These are phyloP conservation scores for Anneissia japonica DNA, from an alignment of 35 echinoderm and acorn worm genomes.

Conservation along the genomic window DNA sequence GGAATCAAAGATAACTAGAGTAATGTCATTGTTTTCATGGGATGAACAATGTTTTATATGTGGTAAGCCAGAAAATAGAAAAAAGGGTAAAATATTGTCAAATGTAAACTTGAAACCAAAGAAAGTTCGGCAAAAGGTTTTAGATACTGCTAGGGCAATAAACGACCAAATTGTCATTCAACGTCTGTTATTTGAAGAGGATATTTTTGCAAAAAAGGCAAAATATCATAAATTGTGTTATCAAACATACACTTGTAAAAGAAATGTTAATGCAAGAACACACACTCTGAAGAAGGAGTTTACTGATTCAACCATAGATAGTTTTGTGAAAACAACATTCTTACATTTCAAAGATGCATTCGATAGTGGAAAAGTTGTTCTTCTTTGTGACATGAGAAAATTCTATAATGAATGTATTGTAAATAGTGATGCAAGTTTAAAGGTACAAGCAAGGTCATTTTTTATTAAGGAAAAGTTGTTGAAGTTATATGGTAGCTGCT, in stretches of 20 bases:
- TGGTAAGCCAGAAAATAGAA: not conserved
- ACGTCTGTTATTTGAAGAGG: too few relatives aligned
- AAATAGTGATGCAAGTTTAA: not conserved
- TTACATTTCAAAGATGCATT: not conserved
- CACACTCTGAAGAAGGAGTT: not conserved
- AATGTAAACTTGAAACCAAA: too few relatives aligned
- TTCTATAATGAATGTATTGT: not conserved
- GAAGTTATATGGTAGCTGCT: not conserved
- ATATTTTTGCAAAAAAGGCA: slow-evolving; percentile 1
- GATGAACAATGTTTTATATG: slow-evolving; percentile 1
- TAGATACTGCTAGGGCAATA: too few relatives aligned
- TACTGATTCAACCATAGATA: not conserved
- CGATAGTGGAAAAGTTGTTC: not conserved
- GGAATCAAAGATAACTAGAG: too few relatives aligned
- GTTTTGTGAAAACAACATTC: not conserved
- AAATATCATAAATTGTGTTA: not conserved
- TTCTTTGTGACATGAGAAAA: not conserved
- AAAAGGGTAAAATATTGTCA: too few relatives aligned
- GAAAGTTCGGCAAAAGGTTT: too few relatives aligned
- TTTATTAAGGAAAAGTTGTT: not conserved
- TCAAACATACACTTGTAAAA: not conserved
- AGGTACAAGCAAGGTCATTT: too few relatives aligned
- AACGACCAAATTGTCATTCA: too few relatives aligned
- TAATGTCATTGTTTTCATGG: not conserved
- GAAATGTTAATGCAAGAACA: too few relatives aligned